Evolutionary conservation across 2,888 invertebrate species (phyloP), one percentile per base, ranked within the genome.

Genomic region (Branchellion lobata): DNA sequence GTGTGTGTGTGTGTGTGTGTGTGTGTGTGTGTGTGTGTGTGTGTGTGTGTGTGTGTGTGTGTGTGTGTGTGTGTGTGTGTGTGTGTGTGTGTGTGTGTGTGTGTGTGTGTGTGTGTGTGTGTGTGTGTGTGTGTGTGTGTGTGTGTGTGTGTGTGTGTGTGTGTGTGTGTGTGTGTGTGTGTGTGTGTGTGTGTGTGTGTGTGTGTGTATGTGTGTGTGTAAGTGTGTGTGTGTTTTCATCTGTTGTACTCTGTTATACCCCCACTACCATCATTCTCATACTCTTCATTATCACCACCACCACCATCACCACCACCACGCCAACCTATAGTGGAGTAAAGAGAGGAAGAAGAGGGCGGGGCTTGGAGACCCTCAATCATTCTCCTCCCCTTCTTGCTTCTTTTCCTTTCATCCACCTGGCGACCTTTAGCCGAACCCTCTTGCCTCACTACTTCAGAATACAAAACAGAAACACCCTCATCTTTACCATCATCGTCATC

Each of bases 61-160:
- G 51, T 11, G 27, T 78, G 18, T 21, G 29, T 36, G 31, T 24
- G 51, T 36, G 29, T 1, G 40, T 78, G 53, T 21, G 77, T 61
- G 53, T 18, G 36, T 33, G 69, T 29, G 36, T 75, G 53, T 27
- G 74, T 76, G 74, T 29, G 51, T 79, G 51, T n/a, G 47, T 79
- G 74, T 47, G n/a, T 69, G 51, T 33, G 36, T 80, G 36, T 61
- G 75, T 80, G 51, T 57, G 36, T 80, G 24, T 29, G 31, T 78
- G 47, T 24, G 76, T 71, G 51, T 61, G 33, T 80, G 57, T 57
- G 76, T 80, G 71, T 18, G 31, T 80, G 76, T 51, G 33, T 69
- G 76, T 61, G n/a, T 80, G 76, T 51, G n/a, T 80, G 76, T 33
- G 51, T 76, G 57, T 11, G 27, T 34, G 74, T 33, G 51, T 74